Evolutionary conservation across 2,113 vertebrate species (phyloP).

Genomic region (Thymallus thymallus): DNA sequence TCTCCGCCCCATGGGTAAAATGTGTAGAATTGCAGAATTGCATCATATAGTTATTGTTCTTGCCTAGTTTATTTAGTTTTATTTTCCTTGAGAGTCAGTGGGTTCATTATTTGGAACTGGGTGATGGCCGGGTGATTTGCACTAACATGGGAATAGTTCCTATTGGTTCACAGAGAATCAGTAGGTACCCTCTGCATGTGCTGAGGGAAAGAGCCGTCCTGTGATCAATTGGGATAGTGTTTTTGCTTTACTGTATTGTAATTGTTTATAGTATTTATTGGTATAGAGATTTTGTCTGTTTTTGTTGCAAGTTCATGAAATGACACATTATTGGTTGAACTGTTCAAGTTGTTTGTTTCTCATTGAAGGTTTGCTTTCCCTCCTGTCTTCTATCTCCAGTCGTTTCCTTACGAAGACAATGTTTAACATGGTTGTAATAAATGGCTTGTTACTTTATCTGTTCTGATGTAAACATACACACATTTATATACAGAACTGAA

Average conservation of each 20-base stretch:
- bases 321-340: slow-evolving; percentile 35
- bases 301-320: slow-evolving; percentile 63
- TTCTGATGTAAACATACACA: slow-evolving; percentile 61
- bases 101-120: background rate
- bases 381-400: slow-evolving; percentile 28
- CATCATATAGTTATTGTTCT: too few relatives aligned
- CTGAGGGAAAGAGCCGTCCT: too few relatives aligned
- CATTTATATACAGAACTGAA: slow-evolving; percentile 56
- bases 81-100: too few relatives aligned
- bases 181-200: too few relatives aligned
- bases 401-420: slow-evolving; percentile 61
- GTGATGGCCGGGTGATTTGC: slow-evolving; percentile 50
- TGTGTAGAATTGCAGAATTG: too few relatives aligned
- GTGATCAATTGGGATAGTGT: slow-evolving; percentile 20
- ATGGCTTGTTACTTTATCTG: slow-evolving; percentile 35
- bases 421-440: slow-evolving; percentile 50
- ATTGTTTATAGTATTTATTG: slow-evolving; percentile 74
- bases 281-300: slow-evolving; percentile 60
- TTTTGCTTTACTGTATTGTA: slow-evolving; percentile 46
- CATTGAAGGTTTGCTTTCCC: slow-evolving; percentile 22
- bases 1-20: too few relatives aligned
- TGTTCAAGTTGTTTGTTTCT: too few relatives aligned
- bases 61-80: too few relatives aligned
- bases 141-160: slow-evolving; percentile 48
- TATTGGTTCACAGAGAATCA: slow-evolving; percentile 8